Evolutionary conservation across 1,140 invertebrate species (phyloP), one percentile per base, ranked within the genome.

Genomic region (Hesperophylax magnus): DNA sequence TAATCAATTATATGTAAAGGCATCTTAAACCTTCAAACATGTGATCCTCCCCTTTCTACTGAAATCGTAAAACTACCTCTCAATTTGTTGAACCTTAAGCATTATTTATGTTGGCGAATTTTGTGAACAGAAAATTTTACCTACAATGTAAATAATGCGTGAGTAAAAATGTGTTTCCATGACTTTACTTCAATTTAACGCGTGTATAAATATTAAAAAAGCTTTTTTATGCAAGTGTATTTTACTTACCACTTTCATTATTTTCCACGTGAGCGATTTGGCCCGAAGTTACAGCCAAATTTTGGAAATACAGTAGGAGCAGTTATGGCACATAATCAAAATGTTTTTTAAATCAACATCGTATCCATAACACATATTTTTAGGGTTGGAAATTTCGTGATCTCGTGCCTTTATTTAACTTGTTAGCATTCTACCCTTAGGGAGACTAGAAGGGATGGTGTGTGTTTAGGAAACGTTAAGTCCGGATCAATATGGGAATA

Each of bases 381-480:
- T 14, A 47, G 11, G 9, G 39, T 0, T 47, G 39, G 1, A 47
- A 9, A 14, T 14, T 67, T 67, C 47, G 15, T 67, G 47, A 67
- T 31, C n/a, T 7, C 6, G 31, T 24, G 69, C 18, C 53, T 24
- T 17, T 54, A 56, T 72, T 72, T 72, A 56, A 8, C 18, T 72
- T 15, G 47, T 7, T 3, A 14, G 47, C 18, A 17, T 54, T n/a
- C 53, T 54, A 72, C 69, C 47, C 47, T 69, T 22, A 72, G 69
- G 69, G 52, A 54, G 69, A 69, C 17, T 69, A 61, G 65, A 54
- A 54, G 69, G 69, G 69, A 54, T 72, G 69, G 69, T 72, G 69
- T 72, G 69, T 72, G 54, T 72, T 72, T 72, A 72, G 69, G 69
- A 72, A 72, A 72, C 69, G 69, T 72, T 72, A 72, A 72, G 69